Percentiles rank a stretch among this genome's conserved stretches.
These are phyloP conservation scores for Tineola bisselliella DNA, from an alignment of 2,888 invertebrate genomes.

Conservation along the genomic window DNA sequence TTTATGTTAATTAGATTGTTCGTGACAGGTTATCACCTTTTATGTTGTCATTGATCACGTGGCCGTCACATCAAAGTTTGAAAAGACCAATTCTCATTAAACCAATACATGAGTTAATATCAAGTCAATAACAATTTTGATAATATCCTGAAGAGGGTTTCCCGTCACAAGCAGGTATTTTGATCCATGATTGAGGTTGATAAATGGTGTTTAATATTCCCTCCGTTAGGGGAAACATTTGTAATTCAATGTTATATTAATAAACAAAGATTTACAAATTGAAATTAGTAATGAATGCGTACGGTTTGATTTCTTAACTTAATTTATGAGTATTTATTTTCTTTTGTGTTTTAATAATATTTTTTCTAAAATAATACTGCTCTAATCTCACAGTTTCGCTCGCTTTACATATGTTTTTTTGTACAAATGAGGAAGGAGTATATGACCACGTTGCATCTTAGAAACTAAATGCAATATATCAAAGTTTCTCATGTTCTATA, in stretches of 20 bases:
- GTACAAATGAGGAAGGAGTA: too few relatives aligned
- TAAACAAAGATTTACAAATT: constrained; percentile 1
- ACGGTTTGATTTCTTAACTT: not conserved
- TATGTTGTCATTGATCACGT: not conserved
- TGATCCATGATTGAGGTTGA: constrained; percentile 13
- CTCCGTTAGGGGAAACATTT: not conserved
- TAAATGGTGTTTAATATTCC: constrained; percentile 12
- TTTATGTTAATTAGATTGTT: constrained; percentile 16
- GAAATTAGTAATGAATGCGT: not conserved
- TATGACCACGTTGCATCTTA: too few relatives aligned
- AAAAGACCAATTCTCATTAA: constrained; percentile 3
- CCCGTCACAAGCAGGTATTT: constrained; percentile 15
- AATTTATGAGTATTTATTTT: not conserved
- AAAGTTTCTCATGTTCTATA: too few relatives aligned
- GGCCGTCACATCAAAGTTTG: constrained; percentile 4
- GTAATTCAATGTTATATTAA: constrained; percentile 1
- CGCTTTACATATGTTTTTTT: too few relatives aligned
- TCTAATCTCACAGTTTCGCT: too few relatives aligned
- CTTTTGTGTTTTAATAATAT: not conserved
- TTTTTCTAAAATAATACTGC: too few relatives aligned
- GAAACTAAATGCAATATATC: too few relatives aligned
- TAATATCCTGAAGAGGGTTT: constrained; percentile 45
- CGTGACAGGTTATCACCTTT: constrained; percentile 18
- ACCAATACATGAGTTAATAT: constrained; percentile 29
- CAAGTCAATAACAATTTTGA: constrained; percentile 42